Evolutionary conservation across 2,888 invertebrate genomes (phyloP), one percentile per base, ranked within the genome.

Genomic region (Ophion ellenae): DNA sequence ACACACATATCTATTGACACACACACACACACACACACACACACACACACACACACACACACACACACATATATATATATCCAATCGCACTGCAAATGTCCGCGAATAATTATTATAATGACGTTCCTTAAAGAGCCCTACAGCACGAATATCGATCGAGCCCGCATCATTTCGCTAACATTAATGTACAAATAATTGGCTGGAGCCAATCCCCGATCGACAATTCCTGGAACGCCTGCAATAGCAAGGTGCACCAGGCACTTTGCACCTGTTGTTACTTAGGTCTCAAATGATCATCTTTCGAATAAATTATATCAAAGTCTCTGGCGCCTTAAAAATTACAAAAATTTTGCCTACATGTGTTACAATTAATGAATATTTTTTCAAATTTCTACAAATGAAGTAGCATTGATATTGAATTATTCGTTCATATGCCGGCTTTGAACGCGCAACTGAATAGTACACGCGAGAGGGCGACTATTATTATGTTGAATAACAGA

Each of bases 141-240:
- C 28, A 67, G 14, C 14, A n/a, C 20, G 57, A 61, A 70, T 17
- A 67, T 67, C 67, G 57, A 57, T 40, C n/a, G 45, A 36, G 45
- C 45, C 70, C 63, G 78, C 78, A 63, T 70, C 78, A n/a, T 17
- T 70, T 47, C n/a, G 70, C n/a, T 40, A 47, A 70, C 70, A 32
- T 14, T 63, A 45, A 32, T 79, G 67, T 9, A 40, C 14, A 57
- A 59, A 40, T 67, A 28, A 57, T 57, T 59, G 40, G 17, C 57
- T 17, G n/a, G 45, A 57, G 5, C n/a, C 20, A 24, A 59, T 20
- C 20, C 20, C 11, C 28, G 28, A 64, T 47, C 47, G 47, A 57
- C 17, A 28, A n/a, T 11, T 57, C 5, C 63, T 53, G 67, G 57
- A 10, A 70, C 24, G 45, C 17, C 28, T 67, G 77, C 76, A 14